Conservation (phyloP, 2,888 invertebrate species). For the Cepaea hortensis region DNA sequence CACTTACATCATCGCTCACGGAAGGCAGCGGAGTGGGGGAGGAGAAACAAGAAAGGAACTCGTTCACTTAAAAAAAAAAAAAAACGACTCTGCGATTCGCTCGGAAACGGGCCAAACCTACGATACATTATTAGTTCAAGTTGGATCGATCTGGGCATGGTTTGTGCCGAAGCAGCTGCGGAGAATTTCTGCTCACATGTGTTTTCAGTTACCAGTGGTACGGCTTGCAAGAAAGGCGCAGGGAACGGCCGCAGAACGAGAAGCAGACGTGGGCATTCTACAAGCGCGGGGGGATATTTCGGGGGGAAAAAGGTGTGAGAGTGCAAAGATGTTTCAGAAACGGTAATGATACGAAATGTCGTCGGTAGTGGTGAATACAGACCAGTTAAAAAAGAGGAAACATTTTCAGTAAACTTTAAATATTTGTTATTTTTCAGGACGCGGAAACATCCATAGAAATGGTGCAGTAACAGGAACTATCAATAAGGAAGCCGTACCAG, state of each 20-base stretch:
- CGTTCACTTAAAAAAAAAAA: too few relatives aligned
- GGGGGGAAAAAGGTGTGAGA: slow-evolving; percentile 12
- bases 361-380: background rate
- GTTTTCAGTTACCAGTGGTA: slow-evolving; percentile 28
- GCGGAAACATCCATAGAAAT: background rate
- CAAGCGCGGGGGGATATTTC: background rate
- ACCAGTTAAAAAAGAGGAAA: background rate
- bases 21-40: too few relatives aligned
- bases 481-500: too few relatives aligned
- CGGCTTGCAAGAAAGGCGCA: slow-evolving; percentile 8
- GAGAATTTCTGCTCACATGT: slow-evolving; percentile 30
- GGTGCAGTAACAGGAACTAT: too few relatives aligned
- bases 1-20: too few relatives aligned
- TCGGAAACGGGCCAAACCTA: background rate
- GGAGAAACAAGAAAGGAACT: too few relatives aligned
- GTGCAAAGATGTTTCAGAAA: background rate
- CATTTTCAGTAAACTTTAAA: background rate
- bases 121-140: slow-evolving; percentile 38
- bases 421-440: background rate
- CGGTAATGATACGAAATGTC: slow-evolving; percentile 20
- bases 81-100: too few relatives aligned
- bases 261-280: slow-evolving; percentile 5
- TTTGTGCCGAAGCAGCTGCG: slow-evolving; percentile 23
- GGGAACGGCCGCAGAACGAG: background rate
- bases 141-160: slow-evolving; percentile 33